Conservation (phyloP, 2,113 vertebrate genomes). For the cattle (Bos taurus) region DNA sequence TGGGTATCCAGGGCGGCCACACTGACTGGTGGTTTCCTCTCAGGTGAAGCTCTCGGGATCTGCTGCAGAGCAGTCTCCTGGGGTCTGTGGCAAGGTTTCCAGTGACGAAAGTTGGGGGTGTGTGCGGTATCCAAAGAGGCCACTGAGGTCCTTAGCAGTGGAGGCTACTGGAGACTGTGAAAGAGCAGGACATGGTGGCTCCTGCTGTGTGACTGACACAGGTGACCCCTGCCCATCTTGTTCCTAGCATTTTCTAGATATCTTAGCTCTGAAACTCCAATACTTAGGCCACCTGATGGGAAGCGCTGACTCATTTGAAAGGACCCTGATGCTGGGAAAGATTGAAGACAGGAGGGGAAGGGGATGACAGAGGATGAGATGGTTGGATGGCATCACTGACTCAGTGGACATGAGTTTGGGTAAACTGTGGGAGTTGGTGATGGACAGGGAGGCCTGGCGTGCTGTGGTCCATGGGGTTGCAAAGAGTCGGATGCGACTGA, state of each 20-base stretch:
- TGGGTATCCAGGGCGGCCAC: neutral
- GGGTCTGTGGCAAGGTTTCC: neutral
- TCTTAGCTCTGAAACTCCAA: neutral
- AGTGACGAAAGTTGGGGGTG: neutral
- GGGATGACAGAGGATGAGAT: neutral
- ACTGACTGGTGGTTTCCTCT: neutral
- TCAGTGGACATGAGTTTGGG: neutral
- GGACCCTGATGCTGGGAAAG: neutral
- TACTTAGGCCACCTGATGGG: neutral
- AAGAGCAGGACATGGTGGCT: neutral
- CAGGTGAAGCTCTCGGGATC: neutral
- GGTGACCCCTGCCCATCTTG: neutral
- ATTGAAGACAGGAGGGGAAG: neutral
- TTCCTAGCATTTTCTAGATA: neutral
- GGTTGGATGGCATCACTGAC: neutral
- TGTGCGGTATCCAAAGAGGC: neutral
- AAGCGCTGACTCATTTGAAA: neutral
- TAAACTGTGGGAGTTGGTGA: neutral
- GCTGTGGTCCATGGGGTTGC: accelerated
- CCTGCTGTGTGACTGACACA: no score
- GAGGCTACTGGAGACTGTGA: no score
- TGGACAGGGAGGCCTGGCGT: neutral
- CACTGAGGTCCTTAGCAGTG: no score
- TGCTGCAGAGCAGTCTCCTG: neutral
- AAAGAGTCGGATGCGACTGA: accelerated